Evolutionary conservation across 2,797 vertebrate species (phyloP).

Genomic region (Eospalax fontanierii): DNA sequence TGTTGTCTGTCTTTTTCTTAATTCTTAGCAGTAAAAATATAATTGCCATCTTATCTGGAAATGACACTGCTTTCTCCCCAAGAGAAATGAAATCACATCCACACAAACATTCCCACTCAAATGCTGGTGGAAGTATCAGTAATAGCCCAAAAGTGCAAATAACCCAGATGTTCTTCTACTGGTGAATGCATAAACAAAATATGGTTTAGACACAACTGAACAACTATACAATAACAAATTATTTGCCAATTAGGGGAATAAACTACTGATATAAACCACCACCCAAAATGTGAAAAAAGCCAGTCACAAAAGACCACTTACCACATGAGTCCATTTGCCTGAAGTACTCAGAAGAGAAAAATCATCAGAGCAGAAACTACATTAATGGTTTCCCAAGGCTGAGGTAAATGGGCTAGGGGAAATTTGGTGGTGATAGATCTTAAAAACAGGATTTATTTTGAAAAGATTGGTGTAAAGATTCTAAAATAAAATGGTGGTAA

Average conservation of each 20-base stretch:
- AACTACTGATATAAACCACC: background rate
- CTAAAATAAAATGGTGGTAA: slow-evolving; percentile 45
- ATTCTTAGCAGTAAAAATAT: slow-evolving; percentile 19
- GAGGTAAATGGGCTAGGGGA: background rate
- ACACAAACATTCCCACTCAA: background rate
- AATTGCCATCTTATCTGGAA: background rate
- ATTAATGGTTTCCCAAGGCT: background rate
- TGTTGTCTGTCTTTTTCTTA: slow-evolving; percentile 19
- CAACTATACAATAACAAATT: background rate
- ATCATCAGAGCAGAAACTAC: background rate
- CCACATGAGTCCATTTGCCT: background rate
- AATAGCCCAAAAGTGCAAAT: slow-evolving; percentile 12
- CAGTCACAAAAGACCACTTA: background rate
- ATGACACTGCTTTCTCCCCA: background rate
- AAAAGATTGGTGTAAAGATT: slow-evolving; percentile 1
- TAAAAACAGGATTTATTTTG: background rate
- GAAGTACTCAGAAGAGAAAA: background rate
- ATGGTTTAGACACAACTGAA: background rate
- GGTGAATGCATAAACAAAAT: slow-evolving; percentile 3
- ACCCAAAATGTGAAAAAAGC: background rate
- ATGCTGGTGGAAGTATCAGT: background rate
- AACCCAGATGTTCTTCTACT: background rate
- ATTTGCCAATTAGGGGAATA: slow-evolving; percentile 6
- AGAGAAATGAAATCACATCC: background rate
- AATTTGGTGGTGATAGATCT: background rate